Conservation (phyloP, 2,888 invertebrate genomes). For the Operophtera brumata region DNA sequence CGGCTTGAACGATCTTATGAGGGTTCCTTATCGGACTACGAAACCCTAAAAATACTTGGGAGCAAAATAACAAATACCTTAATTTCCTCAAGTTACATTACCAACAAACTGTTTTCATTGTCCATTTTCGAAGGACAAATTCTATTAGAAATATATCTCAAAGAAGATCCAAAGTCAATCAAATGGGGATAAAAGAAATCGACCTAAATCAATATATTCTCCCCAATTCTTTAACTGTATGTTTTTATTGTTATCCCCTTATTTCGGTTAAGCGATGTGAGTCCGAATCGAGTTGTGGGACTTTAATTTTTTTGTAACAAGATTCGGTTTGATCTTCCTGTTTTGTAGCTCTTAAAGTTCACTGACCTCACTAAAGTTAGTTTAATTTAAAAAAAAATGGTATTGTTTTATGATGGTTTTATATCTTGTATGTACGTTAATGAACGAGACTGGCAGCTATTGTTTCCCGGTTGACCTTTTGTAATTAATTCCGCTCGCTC, state of each 20-base stretch:
- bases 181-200: conserved; percentile 27
- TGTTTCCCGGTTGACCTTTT: conserved; percentile 51
- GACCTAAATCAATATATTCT: conserved; percentile 31
- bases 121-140: conserved; percentile 24
- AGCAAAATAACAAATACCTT: conserved; percentile 10
- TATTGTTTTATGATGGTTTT: conserved; percentile 15
- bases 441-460: conserved; percentile 33
- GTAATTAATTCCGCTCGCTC: conserved; percentile 56
- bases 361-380: conserved; percentile 26
- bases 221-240: conserved; percentile 32
- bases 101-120: conserved; percentile 13
- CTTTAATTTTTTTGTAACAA: conserved; percentile 20
- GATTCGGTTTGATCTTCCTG: conserved; percentile 26
- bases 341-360: conserved; percentile 21
- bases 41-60: neutral
- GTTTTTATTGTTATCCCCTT: conserved; percentile 33
- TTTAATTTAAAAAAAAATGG: conserved; percentile 21
- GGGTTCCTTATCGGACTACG: no score
- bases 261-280: conserved; percentile 29
- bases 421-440: neutral
- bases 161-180: conserved; percentile 26
- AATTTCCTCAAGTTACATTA: conserved; percentile 12
- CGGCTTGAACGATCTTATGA: no score
- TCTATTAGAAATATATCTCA: conserved; percentile 30
- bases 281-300: no score